Evolutionary conservation across 2,113 vertebrate species (phyloP).

Genomic region (Cathartes aura): DNA sequence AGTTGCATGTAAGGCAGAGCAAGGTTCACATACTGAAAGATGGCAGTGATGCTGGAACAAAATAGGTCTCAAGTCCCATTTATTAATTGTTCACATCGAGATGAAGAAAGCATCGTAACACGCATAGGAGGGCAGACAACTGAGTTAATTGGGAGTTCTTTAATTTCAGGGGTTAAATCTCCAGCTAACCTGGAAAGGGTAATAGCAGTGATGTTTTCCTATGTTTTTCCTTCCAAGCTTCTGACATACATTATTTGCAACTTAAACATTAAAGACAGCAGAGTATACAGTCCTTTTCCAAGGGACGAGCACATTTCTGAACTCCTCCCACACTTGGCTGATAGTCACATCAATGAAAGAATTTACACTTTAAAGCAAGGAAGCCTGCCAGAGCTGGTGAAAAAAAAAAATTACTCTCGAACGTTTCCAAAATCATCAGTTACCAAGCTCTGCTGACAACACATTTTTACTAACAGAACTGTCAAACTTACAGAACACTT

Average conservation of each 20-base stretch:
- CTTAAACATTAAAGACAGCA: not conserved
- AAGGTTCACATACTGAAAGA: not conserved
- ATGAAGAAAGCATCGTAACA: not conserved
- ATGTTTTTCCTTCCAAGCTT: not conserved
- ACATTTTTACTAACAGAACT: not conserved
- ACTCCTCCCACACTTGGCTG: not conserved
- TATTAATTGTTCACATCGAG: not conserved
- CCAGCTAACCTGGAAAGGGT: not conserved
- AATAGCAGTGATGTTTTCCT: not conserved
- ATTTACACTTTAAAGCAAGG: not conserved
- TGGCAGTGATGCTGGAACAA: not conserved
- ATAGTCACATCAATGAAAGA: slow-evolving; percentile 1
- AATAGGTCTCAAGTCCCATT: not conserved
- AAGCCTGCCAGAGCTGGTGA: not conserved
- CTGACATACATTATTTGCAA: not conserved
- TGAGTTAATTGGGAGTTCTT: not conserved
- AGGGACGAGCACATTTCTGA: not conserved
- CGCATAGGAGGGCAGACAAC: not conserved
- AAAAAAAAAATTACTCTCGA: not conserved
- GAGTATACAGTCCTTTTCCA: not conserved
- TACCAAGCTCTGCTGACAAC: slow-evolving; percentile 18
- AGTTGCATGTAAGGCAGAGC: not conserved
- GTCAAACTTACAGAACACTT: not conserved
- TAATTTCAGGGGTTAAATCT: not conserved
- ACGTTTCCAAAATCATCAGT: slow-evolving; percentile 25